Percentiles rank a stretch among this genome's conserved stretches.
Evolutionary conservation across 2,797 vertebrate genomes (phyloP).

Genomic region (Lagorchestes hirsutus): DNA sequence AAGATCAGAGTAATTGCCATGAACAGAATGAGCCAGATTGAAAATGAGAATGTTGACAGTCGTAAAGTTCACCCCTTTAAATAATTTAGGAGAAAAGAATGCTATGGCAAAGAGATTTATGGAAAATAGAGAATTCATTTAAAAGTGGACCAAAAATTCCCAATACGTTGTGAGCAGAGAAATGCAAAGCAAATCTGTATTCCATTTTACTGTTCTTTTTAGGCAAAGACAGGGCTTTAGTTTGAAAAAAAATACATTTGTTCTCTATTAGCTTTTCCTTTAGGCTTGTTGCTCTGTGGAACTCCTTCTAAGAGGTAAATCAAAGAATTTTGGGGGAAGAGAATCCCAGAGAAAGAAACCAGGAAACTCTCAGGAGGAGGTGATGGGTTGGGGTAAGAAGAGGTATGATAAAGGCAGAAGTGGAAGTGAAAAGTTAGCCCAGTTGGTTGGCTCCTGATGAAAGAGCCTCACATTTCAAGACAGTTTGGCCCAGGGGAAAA

Average conservation of each 20-base stretch:
- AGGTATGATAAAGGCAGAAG: neutral
- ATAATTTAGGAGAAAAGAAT: neutral
- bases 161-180: slow-evolving; percentile 40
- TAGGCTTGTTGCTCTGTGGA: slow-evolving; percentile 49
- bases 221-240: slow-evolving; percentile 18
- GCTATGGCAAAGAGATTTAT: neutral
- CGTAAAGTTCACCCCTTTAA: slow-evolving; percentile 27
- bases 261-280: slow-evolving; percentile 37
- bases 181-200: slow-evolving; percentile 39
- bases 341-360: slow-evolving; percentile 17
- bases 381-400: neutral
- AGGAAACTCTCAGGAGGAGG: slow-evolving; percentile 12
- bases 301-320: slow-evolving; percentile 12
- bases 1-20: neutral
- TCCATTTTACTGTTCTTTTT: slow-evolving; percentile 45
- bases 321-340: neutral
- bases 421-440: slow-evolving; percentile 13
- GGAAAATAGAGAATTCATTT: neutral
- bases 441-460: neutral
- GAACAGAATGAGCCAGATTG: slow-evolving; percentile 24
- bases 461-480: slow-evolving; percentile 6
- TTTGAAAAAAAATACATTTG: slow-evolving; percentile 44
- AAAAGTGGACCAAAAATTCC: slow-evolving; percentile 2
- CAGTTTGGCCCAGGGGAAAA: slow-evolving; percentile 21
- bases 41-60: slow-evolving; percentile 31